phyloP scores from a whole-genome alignment of 1,140 invertebrate genomes.

The Hetaerina americana region DNA sequence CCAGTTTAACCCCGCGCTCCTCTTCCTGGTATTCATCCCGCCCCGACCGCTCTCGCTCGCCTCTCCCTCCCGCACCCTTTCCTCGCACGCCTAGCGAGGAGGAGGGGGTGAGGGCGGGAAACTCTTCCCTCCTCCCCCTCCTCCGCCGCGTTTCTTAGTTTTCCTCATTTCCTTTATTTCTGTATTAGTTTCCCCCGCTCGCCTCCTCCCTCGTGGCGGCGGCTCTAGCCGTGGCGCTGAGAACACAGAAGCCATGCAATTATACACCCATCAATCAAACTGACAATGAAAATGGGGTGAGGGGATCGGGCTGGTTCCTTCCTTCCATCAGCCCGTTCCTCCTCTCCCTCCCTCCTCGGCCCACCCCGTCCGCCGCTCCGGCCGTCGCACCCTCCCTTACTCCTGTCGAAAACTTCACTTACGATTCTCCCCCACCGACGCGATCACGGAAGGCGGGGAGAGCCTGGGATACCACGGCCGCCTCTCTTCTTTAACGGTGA shows the following conservation, averaged over 20 bases:
- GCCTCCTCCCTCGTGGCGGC: neutral
- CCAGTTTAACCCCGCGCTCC: no score
- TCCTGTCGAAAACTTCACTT: no score
- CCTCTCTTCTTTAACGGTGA: no score
- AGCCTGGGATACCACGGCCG: no score
- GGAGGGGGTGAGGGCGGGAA: no score
- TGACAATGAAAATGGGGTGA: neutral
- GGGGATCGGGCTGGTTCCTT: neutral
- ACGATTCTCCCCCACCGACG: no score
- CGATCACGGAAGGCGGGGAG: no score
- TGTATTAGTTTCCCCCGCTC: neutral
- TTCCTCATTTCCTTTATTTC: neutral
- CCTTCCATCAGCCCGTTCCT: neutral
- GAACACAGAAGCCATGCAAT: neutral
- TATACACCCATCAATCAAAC: neutral
- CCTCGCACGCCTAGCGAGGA: neutral
- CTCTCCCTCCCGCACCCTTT: neutral
- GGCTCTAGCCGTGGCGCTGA: neutral
- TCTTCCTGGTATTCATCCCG: no score
- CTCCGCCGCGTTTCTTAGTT: neutral
- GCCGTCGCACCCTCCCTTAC: no score
- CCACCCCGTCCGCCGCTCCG: no score
- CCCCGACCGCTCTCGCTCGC: no score
- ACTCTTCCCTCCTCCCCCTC: neutral
- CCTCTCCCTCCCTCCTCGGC: neutral